phyloP scores from a whole-genome alignment of 2,797 vertebrate species.

The Gadopsis marmoratus region DNA sequence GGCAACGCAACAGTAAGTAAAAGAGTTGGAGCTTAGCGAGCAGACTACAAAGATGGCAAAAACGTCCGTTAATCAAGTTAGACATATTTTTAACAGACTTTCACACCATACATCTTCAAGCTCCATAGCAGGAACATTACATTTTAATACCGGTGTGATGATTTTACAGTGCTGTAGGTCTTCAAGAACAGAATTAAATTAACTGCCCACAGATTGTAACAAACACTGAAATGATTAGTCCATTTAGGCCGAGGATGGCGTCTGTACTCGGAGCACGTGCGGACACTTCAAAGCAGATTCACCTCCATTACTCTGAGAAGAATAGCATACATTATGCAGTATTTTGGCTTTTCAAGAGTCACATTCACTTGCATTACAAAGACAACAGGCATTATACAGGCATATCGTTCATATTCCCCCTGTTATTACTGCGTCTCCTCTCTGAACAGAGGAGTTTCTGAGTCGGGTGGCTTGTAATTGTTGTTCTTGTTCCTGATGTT shows the following conservation, averaged over 20 bases:
- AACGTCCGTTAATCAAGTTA: conserved; percentile 7
- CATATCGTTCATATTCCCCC: conserved; percentile 14
- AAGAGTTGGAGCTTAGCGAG: not conserved
- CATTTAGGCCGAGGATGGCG: not conserved
- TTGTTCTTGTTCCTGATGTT: conserved; percentile 78
- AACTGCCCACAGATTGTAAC: conserved; percentile 23
- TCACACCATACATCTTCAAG: conserved; percentile 20
- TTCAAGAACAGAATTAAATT: too few species aligned
- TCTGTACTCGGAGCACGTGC: conserved; percentile 15
- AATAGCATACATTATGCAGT: conserved; percentile 54
- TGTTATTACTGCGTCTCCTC: conserved; percentile 33
- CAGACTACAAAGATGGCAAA: not conserved
- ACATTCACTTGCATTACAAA: conserved; percentile 49
- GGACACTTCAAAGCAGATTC: conserved; percentile 54
- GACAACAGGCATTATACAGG: conserved; percentile 33
- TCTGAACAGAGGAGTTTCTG: conserved; percentile 36
- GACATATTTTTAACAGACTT: conserved; percentile 11
- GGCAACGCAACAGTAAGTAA: conserved; percentile 12
- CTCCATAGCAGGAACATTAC: conserved; percentile 11
- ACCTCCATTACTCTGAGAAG: conserved; percentile 49
- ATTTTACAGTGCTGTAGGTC: conserved; percentile 1
- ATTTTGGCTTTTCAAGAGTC: conserved; percentile 46
- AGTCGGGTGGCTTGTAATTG: conserved; percentile 73
- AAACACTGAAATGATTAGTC: conserved; percentile 8
- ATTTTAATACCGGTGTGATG: conserved; percentile 24